phyloP scores from a whole-genome alignment of 2,797 vertebrate species.

The Stomatorhinus walkeri region DNA sequence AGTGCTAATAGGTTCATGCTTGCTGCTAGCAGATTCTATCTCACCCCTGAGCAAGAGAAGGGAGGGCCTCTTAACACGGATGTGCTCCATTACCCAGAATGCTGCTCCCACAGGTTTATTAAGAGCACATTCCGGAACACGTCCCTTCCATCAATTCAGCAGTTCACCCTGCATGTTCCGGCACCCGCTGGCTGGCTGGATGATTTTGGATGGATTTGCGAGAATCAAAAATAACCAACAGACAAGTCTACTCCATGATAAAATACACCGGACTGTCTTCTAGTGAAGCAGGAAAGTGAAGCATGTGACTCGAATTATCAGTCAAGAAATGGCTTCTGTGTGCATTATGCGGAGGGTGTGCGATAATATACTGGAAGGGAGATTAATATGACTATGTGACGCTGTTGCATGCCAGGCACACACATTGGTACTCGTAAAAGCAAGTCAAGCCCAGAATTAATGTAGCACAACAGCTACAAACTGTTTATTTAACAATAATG shows the following conservation, averaged over 20 bases:
- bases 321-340: background rate
- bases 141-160: background rate
- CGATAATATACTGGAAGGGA: background rate
- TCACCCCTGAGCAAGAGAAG: background rate
- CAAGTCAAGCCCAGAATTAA: background rate
- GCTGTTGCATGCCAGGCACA: background rate
- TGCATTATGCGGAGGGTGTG: background rate
- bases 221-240: background rate
- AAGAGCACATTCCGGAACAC: background rate
- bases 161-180: background rate
- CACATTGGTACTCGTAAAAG: background rate
- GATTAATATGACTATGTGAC: background rate
- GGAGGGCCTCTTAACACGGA: background rate
- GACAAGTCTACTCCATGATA: background rate
- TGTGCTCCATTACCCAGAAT: background rate
- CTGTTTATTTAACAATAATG: constrained; percentile 6
- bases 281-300: background rate
- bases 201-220: background rate
- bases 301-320: background rate
- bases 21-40: background rate
- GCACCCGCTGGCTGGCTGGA: background rate
- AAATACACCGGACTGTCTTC: background rate
- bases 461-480: background rate
- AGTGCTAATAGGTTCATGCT: background rate
- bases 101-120: background rate